Evolutionary conservation across 2,113 vertebrate genomes (phyloP), one percentile per base, ranked within the genome.

Genomic region (Neodontobutis hainanensis): DNA sequence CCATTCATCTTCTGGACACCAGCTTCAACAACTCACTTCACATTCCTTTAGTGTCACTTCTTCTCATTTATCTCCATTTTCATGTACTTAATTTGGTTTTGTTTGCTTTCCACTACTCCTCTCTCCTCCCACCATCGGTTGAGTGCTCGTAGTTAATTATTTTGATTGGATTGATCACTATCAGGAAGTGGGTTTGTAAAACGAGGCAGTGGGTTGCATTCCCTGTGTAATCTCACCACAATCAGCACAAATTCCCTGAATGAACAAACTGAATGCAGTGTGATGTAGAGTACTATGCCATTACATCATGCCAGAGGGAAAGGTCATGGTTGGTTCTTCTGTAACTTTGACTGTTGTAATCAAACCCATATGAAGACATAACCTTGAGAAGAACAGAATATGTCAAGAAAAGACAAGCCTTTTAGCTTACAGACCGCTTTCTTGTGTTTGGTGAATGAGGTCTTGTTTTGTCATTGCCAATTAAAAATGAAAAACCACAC

Each of bases 91-190:
- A 70, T 75, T 80, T 76, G 51, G 63, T 46, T 79, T 81, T 79
- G 60, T 83, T 79, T 75, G 57, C 65, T 64, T 51, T 69, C 51
- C 15, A 61, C 71, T 60, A 63, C 45, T 65, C 51, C 58, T 47
- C 46, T 9, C 53, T n/a, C 40, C 65, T 11, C 59, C 34, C 64
- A 12, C 45, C 11, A 6, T 16, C 45, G 34, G 11, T 40, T 48
- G 11, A 12, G 19, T 59, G 44, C 61, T 65, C 50, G 73, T 42
- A 76, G 68, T 82, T 78, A 80, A 84, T 85, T 70, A 85, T 73
- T 88, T 73, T 76, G 81, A 84, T 80, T 84, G 70, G 66, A 60
- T 78, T 14, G 40, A 78, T 82, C 83, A 72, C 66, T 84, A 80
- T 70, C 56, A 73, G 68, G 70, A 82, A 68, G 73, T 63, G 56